Conservation (phyloP, 2,888 invertebrate species). For the Machimus rusticus region DNA sequence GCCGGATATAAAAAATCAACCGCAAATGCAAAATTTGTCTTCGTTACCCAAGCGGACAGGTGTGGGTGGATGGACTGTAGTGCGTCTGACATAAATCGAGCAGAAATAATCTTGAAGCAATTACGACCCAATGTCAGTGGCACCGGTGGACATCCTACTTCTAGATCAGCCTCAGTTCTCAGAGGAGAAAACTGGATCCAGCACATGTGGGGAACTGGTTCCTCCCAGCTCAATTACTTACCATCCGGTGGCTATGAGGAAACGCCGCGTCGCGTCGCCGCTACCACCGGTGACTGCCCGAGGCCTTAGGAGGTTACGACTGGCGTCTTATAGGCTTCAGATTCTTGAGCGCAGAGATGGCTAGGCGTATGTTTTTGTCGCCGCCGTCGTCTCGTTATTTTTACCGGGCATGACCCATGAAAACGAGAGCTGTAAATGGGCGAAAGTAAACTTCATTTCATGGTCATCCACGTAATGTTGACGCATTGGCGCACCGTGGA, state of each 20-base stretch:
- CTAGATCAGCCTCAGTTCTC: neutral
- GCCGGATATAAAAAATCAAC: neutral
- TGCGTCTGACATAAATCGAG: neutral
- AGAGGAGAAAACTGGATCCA: neutral
- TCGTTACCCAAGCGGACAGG: neutral
- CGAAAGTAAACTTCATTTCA: conserved; percentile 32
- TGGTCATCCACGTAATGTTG: conserved; percentile 27
- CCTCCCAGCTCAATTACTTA: neutral
- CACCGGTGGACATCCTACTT: conserved; percentile 19
- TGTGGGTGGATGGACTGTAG: neutral
- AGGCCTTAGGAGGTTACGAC: neutral
- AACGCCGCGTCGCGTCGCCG: neutral
- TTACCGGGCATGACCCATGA: conserved; percentile 13
- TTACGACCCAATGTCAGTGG: conserved; percentile 14
- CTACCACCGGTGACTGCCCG: neutral
- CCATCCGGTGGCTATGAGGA: neutral
- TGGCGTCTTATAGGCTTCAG: neutral
- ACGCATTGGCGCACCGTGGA: neutral
- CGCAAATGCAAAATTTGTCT: neutral
- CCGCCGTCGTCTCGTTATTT: neutral
- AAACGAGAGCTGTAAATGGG: conserved; percentile 33
- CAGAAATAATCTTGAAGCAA: neutral
- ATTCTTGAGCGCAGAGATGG: neutral
- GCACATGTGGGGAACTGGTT: neutral
- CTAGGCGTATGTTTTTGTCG: neutral